Percentiles rank a stretch among this genome's conserved stretches.
Evolutionary conservation across 2,888 invertebrate species (phyloP).

Genomic region (Euplexia lucipara): DNA sequence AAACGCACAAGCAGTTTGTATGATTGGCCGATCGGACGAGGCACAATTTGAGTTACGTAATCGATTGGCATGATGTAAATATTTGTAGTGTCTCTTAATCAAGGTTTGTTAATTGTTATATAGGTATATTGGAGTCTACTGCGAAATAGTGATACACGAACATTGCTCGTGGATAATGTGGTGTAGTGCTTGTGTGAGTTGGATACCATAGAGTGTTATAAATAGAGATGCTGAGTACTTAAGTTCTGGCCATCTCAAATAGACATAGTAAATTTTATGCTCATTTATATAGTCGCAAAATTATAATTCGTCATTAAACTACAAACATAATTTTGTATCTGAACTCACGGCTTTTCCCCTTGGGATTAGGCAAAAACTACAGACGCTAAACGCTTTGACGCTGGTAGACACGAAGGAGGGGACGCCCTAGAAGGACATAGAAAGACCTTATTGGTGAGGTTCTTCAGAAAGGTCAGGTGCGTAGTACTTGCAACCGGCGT

Average conservation of each 20-base stretch:
- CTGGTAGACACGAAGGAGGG: no score
- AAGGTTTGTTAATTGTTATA: constrained; percentile 70
- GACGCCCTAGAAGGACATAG: no score
- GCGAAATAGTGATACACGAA: constrained; percentile 49
- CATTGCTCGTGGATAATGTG: constrained; percentile 9
- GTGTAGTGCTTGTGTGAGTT: constrained; percentile 13
- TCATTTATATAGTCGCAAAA: not conserved
- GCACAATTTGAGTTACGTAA: constrained; percentile 72
- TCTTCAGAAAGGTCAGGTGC: no score
- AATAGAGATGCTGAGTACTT: not conserved
- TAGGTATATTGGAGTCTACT: constrained; percentile 56
- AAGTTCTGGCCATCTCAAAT: not conserved
- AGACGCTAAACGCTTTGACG: no score
- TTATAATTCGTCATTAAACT: no score
- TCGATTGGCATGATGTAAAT: constrained; percentile 75
- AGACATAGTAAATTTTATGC: not conserved
- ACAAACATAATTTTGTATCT: no score
- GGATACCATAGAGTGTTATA: not conserved
- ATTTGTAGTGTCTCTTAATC: constrained; percentile 68
- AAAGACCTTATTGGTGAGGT: no score
- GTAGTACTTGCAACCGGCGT: no score
- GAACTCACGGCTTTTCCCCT: no score
- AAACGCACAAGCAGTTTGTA: constrained; percentile 75
- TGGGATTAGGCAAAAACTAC: no score
- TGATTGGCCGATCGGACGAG: constrained; percentile 75